Evolutionary conservation across 2,797 vertebrate genomes (phyloP).

Genomic region (Poecilia gillii): DNA sequence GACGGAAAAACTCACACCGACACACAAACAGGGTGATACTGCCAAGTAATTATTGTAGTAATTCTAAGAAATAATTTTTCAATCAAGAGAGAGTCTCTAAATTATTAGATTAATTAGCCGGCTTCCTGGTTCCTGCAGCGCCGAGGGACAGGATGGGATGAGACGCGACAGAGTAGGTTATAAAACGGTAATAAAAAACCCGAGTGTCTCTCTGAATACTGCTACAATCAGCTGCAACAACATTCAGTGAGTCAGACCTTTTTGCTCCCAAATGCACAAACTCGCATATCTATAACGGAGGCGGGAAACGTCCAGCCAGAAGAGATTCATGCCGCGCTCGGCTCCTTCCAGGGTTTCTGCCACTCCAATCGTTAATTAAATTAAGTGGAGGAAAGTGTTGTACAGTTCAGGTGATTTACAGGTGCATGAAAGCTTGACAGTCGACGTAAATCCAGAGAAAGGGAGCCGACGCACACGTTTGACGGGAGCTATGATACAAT

Average conservation of each 20-base stretch:
- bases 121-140: constrained; percentile 39
- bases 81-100: constrained; percentile 45
- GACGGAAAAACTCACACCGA: constrained; percentile 12
- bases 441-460: constrained; percentile 8
- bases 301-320: constrained; percentile 11
- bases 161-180: constrained; percentile 20
- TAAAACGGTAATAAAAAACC: constrained; percentile 21
- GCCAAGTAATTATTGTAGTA: constrained; percentile 3
- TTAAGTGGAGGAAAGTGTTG: constrained; percentile 15
- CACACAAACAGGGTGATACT: constrained; percentile 41
- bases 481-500: constrained; percentile 3
- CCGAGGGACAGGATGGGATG: constrained; percentile 37
- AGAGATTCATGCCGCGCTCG: background rate
- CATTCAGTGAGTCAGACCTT: constrained; percentile 45
- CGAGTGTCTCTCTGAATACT: constrained; percentile 25
- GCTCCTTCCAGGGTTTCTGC: background rate
- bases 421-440: constrained; percentile 5
- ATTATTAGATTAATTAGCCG: constrained; percentile 72
- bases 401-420: constrained; percentile 20
- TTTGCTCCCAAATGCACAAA: constrained; percentile 21
- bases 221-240: constrained; percentile 23
- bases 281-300: constrained; percentile 23
- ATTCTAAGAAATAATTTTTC: constrained; percentile 66
- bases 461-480: background rate
- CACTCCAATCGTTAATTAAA: constrained; percentile 16